phyloP scores from a whole-genome alignment of 1,140 invertebrate species.

The Ptiloglossa arizonensis region DNA sequence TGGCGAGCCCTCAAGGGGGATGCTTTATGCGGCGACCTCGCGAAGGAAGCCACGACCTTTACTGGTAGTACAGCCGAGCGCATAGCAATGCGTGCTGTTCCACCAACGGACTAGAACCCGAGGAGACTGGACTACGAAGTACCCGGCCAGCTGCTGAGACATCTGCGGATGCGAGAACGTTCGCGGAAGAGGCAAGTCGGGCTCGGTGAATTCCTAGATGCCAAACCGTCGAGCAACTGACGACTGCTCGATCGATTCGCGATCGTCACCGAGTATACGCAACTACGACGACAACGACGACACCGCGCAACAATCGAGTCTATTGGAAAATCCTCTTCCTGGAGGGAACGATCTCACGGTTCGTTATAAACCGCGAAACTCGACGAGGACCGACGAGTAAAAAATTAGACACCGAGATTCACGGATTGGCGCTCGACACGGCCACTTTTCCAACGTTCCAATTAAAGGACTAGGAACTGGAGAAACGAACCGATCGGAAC shows the following conservation, averaged over 20 bases:
- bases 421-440: neutral
- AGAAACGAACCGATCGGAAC: neutral
- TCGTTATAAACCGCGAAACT: no score
- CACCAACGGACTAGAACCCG: constrained; percentile 10
- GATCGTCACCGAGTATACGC: no score
- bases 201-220: neutral
- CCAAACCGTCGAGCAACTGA: no score
- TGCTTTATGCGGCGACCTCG: constrained; percentile 74
- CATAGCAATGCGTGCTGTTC: constrained; percentile 69
- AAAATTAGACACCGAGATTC: no score
- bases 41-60: constrained; percentile 61
- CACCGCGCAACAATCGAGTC: no score
- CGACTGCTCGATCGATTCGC: no score
- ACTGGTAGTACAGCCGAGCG: constrained; percentile 52
- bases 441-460: neutral
- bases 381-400: no score
- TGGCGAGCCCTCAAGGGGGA: constrained; percentile 49
- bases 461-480: neutral
- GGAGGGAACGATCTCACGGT: no score
- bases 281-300: no score
- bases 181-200: neutral
- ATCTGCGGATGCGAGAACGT: neutral
- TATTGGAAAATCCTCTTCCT: no score
- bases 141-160: neutral
- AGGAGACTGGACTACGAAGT: neutral